A percentile compares a stretch with the other conserved stretches of the same genome.
phyloP scores from a whole-genome alignment of 92 coral and sea anemone species.

The Paramuricea clavata region DNA sequence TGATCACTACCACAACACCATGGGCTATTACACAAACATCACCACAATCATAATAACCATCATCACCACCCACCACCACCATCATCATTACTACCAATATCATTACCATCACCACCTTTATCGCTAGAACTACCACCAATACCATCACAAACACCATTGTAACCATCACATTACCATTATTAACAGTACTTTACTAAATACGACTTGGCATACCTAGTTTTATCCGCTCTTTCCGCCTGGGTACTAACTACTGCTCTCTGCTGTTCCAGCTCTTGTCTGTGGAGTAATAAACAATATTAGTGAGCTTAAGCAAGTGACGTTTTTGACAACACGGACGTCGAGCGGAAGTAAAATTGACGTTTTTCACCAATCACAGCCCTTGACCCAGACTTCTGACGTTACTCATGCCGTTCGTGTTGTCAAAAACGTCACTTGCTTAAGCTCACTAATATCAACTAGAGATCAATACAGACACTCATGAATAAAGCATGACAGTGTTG shows the following conservation, averaged over 20 bases:
- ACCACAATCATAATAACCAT: background rate
- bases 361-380: too few species aligned
- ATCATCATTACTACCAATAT: background rate
- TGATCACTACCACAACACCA: too few species aligned
- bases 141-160: constrained; percentile 9
- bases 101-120: background rate
- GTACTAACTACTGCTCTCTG: constrained; percentile 88
- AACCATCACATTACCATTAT: constrained; percentile 57
- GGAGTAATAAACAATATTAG: background rate
- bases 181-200: background rate
- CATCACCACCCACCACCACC: constrained; percentile 2
- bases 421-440: too few species aligned
- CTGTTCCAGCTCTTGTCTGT: constrained; percentile 93
- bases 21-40: background rate
- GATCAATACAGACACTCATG: background rate
- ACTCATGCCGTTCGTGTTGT: too few species aligned
- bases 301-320: too few species aligned
- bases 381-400: too few species aligned
- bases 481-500: background rate
- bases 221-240: constrained; percentile 92
- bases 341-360: too few species aligned
- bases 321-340: too few species aligned
- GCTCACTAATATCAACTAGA: background rate
- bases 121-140: background rate
- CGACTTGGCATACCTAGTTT: constrained; percentile 65